Percentiles rank a stretch among this genome's conserved stretches.
phyloP scores from a whole-genome alignment of 2,888 invertebrate species.

The Nephrotoma flavescens region DNA sequence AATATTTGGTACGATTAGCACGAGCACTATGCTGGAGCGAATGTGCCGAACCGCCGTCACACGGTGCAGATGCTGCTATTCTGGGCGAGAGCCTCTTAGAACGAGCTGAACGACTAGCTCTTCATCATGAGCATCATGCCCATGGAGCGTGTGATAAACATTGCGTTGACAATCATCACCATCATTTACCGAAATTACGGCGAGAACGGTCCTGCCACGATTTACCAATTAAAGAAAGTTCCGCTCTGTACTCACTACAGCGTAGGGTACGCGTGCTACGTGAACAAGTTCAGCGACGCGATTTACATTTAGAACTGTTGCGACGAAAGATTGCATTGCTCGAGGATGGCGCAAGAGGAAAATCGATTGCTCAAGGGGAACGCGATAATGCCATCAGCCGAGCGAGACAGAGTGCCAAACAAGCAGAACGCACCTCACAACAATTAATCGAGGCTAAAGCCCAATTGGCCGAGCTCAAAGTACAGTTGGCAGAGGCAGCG shows the following conservation, averaged over 20 bases:
- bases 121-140: conserved; percentile 23
- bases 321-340: conserved; percentile 74
- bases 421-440: conserved; percentile 64
- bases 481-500: conserved; percentile 70
- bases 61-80: conserved; percentile 28
- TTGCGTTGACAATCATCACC: conserved; percentile 18
- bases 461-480: conserved; percentile 69
- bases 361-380: conserved; percentile 39
- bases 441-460: conserved; percentile 71
- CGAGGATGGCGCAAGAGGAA: conserved; percentile 54
- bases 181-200: conserved; percentile 42
- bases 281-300: conserved; percentile 83
- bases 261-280: conserved; percentile 69
- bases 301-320: conserved; percentile 78
- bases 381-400: conserved; percentile 52
- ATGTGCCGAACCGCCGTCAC: conserved; percentile 26
- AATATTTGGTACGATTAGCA: conserved; percentile 70
- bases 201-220: conserved; percentile 69
- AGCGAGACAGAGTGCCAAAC: conserved; percentile 66
- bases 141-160: conserved; percentile 18
- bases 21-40: conserved; percentile 48
- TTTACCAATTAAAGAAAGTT: conserved; percentile 68
- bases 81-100: conserved; percentile 64
- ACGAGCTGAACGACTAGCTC: conserved; percentile 56
- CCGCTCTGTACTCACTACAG: conserved; percentile 80